These are phyloP conservation scores for Antechinus stuartii DNA, from an alignment of 2,113 vertebrate species.

Conservation along the genomic window DNA sequence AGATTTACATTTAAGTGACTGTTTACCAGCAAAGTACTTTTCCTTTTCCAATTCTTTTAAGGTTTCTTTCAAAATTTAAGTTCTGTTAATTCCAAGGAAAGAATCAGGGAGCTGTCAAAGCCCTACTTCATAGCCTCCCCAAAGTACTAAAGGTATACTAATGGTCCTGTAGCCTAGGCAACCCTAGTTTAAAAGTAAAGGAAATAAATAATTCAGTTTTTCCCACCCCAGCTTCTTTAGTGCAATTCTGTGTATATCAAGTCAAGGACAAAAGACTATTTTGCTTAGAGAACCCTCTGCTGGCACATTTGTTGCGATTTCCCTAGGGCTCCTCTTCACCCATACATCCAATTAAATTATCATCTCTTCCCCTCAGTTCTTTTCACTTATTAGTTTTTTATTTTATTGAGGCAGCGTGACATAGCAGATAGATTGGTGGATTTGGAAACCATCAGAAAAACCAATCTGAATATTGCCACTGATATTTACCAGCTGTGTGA, in stretches of 20 bases:
- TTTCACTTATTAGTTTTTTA: background rate
- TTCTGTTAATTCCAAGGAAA: background rate
- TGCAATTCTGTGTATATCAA: background rate
- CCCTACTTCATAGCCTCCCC: background rate
- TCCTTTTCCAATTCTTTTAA: background rate
- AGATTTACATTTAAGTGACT: background rate
- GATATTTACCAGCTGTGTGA: background rate
- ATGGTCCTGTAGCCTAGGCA: background rate
- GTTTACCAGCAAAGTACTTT: background rate
- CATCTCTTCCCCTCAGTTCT: background rate
- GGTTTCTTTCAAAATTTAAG: background rate
- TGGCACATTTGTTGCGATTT: background rate
- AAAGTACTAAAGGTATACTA: background rate
- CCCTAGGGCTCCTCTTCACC: background rate
- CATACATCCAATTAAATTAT: background rate
- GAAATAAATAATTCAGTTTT: background rate
- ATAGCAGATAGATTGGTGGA: background rate
- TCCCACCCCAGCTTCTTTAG: background rate
- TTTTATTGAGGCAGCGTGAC: background rate
- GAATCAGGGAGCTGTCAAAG: background rate
- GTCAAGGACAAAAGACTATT: background rate
- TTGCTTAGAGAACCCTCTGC: background rate
- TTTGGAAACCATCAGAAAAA: background rate
- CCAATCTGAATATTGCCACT: background rate
- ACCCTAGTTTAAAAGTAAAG: background rate